Evolutionary conservation across 2,797 vertebrate species (phyloP), one percentile per base, ranked within the genome.

Genomic region (Urocyon cinereoargenteus): DNA sequence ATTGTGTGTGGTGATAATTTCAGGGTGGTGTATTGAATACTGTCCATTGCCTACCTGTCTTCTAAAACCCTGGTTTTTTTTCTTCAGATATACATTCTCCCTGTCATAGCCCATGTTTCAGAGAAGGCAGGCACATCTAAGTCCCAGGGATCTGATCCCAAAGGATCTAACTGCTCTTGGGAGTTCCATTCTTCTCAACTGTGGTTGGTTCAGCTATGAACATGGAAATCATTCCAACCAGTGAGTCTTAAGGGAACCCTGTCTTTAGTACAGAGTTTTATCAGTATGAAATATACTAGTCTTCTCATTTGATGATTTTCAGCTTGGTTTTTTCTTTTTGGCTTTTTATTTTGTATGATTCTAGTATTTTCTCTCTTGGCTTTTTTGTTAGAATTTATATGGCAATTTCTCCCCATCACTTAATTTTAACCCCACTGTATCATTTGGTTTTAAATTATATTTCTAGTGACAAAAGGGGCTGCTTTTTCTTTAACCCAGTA

Each of bases 271-370:
- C 19, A 40, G 51, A 45, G 51, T 64, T 86, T 93, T 61, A 82
- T 83, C 57, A 75, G 36, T 36, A 28, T 66, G 49, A 86, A 87
- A 22, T 34, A 83, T 34, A 66, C 15, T 45, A 6, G 13, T 93
- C n/a, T 97, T 91, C 24, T 14, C 28, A 85, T 21, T 86, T 91
- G 68, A 28, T 95, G 64, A 72, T 61, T 88, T 87, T 94, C 28
- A 83, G 10, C 10, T 87, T 45, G 2, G 75, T 93, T 90, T 78
- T 5, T 86, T 88, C 75, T 89, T 57, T 86, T 62, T 64, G 8
- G 12, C 34, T 83, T 81, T 78, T 34, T 78, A 0, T 84, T 86
- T 84, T 45, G 26, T 61, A 21, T 49, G 22, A 90, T 87, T 59
- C 49, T 72, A 75, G 9, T 61, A 55, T 75, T 91, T 95, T 24